A percentile compares a stretch with the other conserved stretches of the same genome.
These are phyloP conservation scores for Hucho hucho DNA, from an alignment of 2,113 vertebrate species.

Conservation along the genomic window DNA sequence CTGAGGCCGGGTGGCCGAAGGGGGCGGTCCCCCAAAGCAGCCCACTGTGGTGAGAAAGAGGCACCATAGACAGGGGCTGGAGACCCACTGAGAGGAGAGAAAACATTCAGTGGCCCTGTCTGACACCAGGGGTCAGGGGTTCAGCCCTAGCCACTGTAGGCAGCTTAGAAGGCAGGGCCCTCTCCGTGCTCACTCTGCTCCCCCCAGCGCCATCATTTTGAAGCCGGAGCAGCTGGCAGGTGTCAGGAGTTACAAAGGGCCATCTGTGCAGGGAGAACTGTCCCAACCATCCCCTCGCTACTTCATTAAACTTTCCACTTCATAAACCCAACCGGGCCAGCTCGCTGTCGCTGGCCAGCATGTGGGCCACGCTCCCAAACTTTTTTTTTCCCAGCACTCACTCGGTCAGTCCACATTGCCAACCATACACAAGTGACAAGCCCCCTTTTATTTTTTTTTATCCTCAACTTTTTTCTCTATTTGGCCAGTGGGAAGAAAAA, in stretches of 20 bases:
- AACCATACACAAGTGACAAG: too few relatives aligned
- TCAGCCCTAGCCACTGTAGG: conserved; percentile 75
- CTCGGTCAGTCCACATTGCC: not conserved
- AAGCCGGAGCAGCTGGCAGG: conserved; percentile 91
- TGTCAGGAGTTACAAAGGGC: conserved; percentile 96
- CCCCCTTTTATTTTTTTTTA: too few relatives aligned
- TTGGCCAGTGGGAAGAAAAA: too few relatives aligned
- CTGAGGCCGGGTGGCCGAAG: conserved; percentile 9
- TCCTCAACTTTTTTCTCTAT: too few relatives aligned
- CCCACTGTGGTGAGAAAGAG: conserved; percentile 35
- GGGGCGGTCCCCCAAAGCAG: conserved; percentile 44
- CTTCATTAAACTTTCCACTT: conserved; percentile 83
- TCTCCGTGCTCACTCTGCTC: not conserved
- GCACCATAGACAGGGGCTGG: conserved; percentile 45
- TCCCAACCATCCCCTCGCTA: conserved; percentile 80
- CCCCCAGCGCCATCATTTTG: not conserved
- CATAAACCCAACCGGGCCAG: conserved; percentile 64
- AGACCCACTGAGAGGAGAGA: conserved; percentile 69
- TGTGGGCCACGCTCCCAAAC: conserved; percentile 17
- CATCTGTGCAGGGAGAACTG: conserved; percentile 91
- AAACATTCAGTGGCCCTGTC: conserved; percentile 78
- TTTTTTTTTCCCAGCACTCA: not conserved
- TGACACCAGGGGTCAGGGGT: conserved; percentile 80
- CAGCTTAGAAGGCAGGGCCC: conserved; percentile 78
- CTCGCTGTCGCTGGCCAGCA: conserved; percentile 35